A percentile compares a stretch with the other conserved stretches of the same genome.
These are phyloP conservation scores for Tenthredo scrophulariae DNA, from an alignment of 2,888 invertebrate species.

Conservation along the genomic window DNA sequence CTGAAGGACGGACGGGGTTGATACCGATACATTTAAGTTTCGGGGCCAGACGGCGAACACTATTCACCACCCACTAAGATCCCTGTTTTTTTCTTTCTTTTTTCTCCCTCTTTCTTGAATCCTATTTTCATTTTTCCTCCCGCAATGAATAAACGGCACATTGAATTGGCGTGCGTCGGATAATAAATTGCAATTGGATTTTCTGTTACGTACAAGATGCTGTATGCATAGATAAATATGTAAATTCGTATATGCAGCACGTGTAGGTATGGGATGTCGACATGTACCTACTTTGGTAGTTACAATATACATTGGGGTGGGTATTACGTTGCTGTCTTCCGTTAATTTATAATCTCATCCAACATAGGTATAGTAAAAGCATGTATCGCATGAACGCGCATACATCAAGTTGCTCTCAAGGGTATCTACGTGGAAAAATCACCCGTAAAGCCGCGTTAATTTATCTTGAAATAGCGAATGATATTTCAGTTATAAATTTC, in stretches of 20 bases:
- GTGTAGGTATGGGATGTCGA: neutral
- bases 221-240: conserved; percentile 5
- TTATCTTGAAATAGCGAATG: conserved; percentile 1
- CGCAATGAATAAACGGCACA: neutral
- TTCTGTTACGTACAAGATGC: neutral
- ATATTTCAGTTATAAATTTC: neutral
- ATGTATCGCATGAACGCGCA: conserved; percentile 18
- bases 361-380: neutral
- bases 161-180: neutral
- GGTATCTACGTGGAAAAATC: neutral
- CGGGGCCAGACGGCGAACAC: neutral
- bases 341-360: conserved; percentile 20
- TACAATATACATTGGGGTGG: conserved; percentile 2
- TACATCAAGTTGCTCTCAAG: conserved; percentile 19
- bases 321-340: conserved; percentile 25
- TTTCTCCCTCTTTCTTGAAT: neutral
- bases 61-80: neutral
- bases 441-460: neutral
- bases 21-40: neutral
- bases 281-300: conserved; percentile 6
- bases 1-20: neutral
- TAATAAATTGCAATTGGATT: neutral
- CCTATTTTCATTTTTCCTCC: neutral
- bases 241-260: neutral
- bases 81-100: neutral